Conservation (phyloP, 2,113 vertebrate species). For the Megatriorchis doriae region DNA sequence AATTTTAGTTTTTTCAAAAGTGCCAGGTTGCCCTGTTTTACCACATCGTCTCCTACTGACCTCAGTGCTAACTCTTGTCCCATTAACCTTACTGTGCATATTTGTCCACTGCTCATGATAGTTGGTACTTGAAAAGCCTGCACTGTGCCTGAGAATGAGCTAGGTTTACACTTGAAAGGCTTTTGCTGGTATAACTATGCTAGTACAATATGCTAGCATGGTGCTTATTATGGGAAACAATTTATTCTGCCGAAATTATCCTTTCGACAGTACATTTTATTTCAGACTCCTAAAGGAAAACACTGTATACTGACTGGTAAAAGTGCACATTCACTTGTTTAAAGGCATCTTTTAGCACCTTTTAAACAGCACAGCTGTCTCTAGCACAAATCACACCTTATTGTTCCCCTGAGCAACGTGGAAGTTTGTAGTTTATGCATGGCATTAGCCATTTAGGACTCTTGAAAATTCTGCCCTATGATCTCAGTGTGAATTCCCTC, state of each 20-base stretch:
- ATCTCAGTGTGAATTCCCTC: background rate
- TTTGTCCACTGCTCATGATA: background rate
- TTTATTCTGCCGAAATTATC: background rate
- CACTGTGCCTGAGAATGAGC: background rate
- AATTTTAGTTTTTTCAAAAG: background rate
- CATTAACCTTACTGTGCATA: fast-evolving
- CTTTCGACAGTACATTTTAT: background rate
- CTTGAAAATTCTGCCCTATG: background rate
- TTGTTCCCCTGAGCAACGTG: background rate
- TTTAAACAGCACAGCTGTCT: background rate
- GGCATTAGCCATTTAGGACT: background rate
- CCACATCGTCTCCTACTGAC: background rate
- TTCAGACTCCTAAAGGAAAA: background rate
- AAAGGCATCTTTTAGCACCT: conserved; percentile 10
- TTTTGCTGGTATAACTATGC: background rate
- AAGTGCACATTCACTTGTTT: background rate
- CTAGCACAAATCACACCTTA: background rate
- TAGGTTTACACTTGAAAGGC: background rate
- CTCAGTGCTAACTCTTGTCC: background rate
- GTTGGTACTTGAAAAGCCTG: background rate
- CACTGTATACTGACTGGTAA: background rate
- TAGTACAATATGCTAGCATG: too few species aligned
- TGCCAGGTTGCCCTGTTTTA: background rate
- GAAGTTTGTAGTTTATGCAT: background rate
- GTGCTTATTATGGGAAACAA: background rate